phyloP scores from a whole-genome alignment of 1,140 invertebrate genomes.

The Brachionus paranguensis region DNA sequence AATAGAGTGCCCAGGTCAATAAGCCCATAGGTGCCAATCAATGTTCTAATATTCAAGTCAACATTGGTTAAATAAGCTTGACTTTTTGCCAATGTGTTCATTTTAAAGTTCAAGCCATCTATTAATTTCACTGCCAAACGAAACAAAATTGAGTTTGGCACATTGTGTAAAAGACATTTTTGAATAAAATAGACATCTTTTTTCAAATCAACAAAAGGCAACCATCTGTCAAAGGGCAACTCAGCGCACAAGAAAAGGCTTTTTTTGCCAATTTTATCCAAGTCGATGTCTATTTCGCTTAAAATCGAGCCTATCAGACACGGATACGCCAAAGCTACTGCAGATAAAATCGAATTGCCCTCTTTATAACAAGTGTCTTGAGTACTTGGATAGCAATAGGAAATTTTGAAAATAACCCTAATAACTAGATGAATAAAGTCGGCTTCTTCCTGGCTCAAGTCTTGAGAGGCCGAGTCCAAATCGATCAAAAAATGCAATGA shows the following conservation, averaged over 20 bases:
- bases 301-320: conserved; percentile 17
- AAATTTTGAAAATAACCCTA: conserved; percentile 2
- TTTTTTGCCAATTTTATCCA: conserved; percentile 21
- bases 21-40: neutral
- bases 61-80: neutral
- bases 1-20: neutral
- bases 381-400: conserved; percentile 15
- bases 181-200: conserved; percentile 23
- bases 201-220: neutral
- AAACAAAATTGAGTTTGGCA: conserved; percentile 34
- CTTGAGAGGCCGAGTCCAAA: neutral
- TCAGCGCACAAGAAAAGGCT: neutral
- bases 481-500: conserved; percentile 30
- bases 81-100: neutral
- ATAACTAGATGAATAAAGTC: neutral
- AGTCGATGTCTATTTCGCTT: conserved; percentile 7
- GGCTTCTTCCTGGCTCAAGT: neutral
- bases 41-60: neutral
- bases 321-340: neutral
- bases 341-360: conserved; percentile 15
- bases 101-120: conserved; percentile 13
- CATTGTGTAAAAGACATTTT: neutral
- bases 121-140: neutral
- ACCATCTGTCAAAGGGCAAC: conserved; percentile 15
- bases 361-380: conserved; percentile 32